Base-by-base conservation (phyloP, 35 echinoderm and acorn worm species). In the Holothuria glaberrima region DNA sequence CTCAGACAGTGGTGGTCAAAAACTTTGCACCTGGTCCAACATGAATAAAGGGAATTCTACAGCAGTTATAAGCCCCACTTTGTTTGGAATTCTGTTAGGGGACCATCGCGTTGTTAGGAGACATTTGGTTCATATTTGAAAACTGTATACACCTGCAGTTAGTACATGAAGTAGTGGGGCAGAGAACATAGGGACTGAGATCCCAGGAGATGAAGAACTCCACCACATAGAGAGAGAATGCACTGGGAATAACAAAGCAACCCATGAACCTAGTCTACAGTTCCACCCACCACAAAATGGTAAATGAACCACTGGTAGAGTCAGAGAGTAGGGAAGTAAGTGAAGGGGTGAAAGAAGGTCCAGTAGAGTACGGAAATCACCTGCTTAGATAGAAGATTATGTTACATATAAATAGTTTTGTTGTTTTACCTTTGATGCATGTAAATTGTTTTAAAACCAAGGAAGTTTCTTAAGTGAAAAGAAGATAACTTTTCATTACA, bases 221-320 rank as follows among this genome's bases (percentile, higher is more conserved):
- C 12, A 22, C 21, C 63, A 16, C 12, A 2, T 65, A 66, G 63
- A 66, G 63, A 66, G 63, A 66, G 63, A 66, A 66, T 66, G 63
- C 2, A n/a, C 21, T 29, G 21, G 20, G 12, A 29, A n/a, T n/a
- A 29, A 66, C 21, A 1, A 66, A 66, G 20, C 28, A 66, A 19
- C 63, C 63, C 63, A 22, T 7, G 63, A 66, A 66, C 63, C 3
- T 21, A 66, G 3, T 66, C 63, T 66, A 66, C 63, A 66, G 21
- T 22, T 19, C 2, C 63, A 66, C 63, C 63, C 63, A 66, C 63
- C 2, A 66, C 12, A 0, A 66, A 66, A 66, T 66, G 63, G 63
- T 66, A 66, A n/a, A 66, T 66, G 63, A 66, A 66, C 63, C 63
- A 66, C 7, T n/a, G n/a, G n/a, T n/a, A n/a, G n/a, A n/a, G n/a